Conservation (phyloP, 2,797 vertebrate genomes). For the Limosa lapponica region DNA sequence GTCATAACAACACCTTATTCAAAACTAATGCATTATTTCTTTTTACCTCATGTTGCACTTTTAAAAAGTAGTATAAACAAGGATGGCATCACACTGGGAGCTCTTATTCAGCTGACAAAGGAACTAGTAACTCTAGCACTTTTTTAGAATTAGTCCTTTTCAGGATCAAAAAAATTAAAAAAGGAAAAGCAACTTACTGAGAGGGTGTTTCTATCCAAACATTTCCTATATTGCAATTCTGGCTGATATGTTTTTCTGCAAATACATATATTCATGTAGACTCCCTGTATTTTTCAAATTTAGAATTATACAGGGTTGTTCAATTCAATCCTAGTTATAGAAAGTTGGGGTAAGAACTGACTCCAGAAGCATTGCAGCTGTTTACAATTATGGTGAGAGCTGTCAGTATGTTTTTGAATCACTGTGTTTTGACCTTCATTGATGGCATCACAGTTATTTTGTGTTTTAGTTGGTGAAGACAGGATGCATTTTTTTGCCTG, state of each 20-base stretch:
- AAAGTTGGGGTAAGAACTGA: neutral
- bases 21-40: neutral
- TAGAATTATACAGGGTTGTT: neutral
- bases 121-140: neutral
- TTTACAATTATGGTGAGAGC: neutral
- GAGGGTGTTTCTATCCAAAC: neutral
- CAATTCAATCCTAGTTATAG: neutral
- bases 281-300: neutral
- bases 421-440: neutral
- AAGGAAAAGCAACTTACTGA: too few relatives aligned
- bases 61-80: neutral
- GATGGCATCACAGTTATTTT: neutral
- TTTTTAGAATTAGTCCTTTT: neutral
- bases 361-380: neutral
- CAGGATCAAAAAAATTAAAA: neutral
- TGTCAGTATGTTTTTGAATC: neutral
- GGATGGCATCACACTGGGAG: neutral
- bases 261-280: neutral
- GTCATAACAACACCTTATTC: neutral
- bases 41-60: neutral
- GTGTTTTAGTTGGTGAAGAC: neutral
- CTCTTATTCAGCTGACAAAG: neutral
- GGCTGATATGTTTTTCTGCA: neutral
- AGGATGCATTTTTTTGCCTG: neutral
- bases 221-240: neutral